Base-by-base conservation (phyloP, 2,797 vertebrate genomes). In the Tamandua tetradactyla region DNA sequence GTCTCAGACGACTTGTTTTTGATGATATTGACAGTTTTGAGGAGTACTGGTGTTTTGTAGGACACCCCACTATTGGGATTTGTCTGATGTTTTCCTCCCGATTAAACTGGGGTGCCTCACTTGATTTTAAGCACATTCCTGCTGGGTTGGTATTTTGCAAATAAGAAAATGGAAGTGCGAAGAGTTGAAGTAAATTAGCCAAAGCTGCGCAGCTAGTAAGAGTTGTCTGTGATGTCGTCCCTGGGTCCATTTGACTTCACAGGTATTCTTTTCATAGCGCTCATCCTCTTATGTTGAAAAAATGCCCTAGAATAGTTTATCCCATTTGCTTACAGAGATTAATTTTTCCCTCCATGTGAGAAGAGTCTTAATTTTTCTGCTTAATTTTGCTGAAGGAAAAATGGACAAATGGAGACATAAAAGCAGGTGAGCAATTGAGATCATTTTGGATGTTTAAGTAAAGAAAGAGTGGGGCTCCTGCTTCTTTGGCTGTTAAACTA, bases 11-110 rank as follows among this genome's bases (percentile, higher is more conserved):
- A 27, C n/a, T 93, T 82, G 17, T 25, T 75, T 75, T 69, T 89
- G 86, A 93, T 89, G 61, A 93, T 35, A 35, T 52, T 92, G 81
- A 94, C 90, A 88, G 76, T 75, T 95, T 85, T 80, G 78, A 87
- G 55, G 47, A 94, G 69, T n/a, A 64, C 22, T 27, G 69, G 69
- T 75, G 68, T 94, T 95, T 94, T 86, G 32, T 49, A 80, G 80
- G 52, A 25, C 79, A 27, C 1, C 40, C 30, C 23, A 88, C 47
- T 71, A 47, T 27, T 75, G 91, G n/a, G 92, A 80, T 47, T n/a
- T 92, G 74, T 68, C 35, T 84, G 75, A 40, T 76, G 25, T 64
- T 95, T 93, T 95, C 61, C 75, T 92, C 42, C 61, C 66, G 57
- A 44, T 68, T 74, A 93, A 35, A 91, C 35, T 74, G 23, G 27